Evolutionary conservation across 1,140 invertebrate genomes (phyloP), one percentile per base, ranked within the genome.

Genomic region (Parapsyche elsis): DNA sequence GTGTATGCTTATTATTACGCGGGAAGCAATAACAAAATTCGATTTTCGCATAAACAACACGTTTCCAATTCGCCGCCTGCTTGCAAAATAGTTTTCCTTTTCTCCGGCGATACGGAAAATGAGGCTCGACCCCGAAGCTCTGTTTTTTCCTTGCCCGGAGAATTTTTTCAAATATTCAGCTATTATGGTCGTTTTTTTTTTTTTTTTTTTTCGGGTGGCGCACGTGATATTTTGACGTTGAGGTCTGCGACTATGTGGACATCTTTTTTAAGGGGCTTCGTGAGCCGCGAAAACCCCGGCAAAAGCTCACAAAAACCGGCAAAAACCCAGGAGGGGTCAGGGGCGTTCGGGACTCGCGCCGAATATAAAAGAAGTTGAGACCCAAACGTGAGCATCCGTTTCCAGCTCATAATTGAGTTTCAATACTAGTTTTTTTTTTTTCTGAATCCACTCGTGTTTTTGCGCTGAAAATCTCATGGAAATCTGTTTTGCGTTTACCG

Each of bases 191-290:
- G 16, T 1, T 16, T 53, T 53, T 53, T 38, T 38, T 46, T 12
- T 46, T 12, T 46, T 12, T 53, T 16, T 53, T 16, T 5, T 16
- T 53, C 16, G 10, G 16, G 16, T 14, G 49, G 16, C 12, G 49
- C 49, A 53, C 49, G 49, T 53, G 49, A 53, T 53, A 53, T 53
- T 53, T 53, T 16, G 49, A 53, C 49, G 49, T 12, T 53, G 30
- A 38, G 30, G 30, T 38, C 30, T 38, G 30, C 49, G 49, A 16
- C 16, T 53, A 14, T 53, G 49, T 53, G 49, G 49, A 53, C 49
- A 53, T 53, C 49, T 53, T 53, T 53, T 53, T 53, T 16, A 16
- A 12, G 30, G 30, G 30, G 7, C 30, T 38, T 38, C 30, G 12
- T 53, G 49, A 53, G 16, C 16, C 49, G 4, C 49, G 10, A 53